Evolutionary conservation across 2,113 vertebrate species (phyloP).

Genomic region (Sebastes schlegelii): DNA sequence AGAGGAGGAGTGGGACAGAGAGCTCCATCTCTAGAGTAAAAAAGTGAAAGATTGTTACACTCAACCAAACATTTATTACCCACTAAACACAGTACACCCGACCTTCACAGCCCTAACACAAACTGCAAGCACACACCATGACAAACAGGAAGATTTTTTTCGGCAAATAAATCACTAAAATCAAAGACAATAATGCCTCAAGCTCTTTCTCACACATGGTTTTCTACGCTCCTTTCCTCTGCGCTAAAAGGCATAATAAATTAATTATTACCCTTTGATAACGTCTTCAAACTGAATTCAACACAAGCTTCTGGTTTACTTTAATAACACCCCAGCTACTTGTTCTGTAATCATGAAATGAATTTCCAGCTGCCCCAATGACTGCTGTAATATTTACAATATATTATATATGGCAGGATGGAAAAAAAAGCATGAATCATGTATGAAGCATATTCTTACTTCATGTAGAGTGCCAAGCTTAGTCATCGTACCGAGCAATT

Average conservation of each 20-base stretch:
- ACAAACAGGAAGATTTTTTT: conserved; percentile 22
- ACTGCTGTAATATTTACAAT: conserved; percentile 56
- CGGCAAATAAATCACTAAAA: conserved; percentile 26
- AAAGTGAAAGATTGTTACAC: conserved; percentile 11
- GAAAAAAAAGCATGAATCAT: conserved; percentile 32
- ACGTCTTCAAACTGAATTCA: conserved; percentile 70
- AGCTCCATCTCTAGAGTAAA: neutral
- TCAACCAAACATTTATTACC: conserved; percentile 7
- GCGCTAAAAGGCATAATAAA: conserved; percentile 59
- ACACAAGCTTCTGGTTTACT: conserved; percentile 45
- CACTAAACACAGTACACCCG: neutral
- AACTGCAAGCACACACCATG: conserved; percentile 4
- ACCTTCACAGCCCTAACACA: conserved; percentile 22
- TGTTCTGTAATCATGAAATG: conserved; percentile 54
- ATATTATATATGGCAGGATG: conserved; percentile 21
- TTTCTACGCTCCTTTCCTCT: conserved; percentile 19
- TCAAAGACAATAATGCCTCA: conserved; percentile 37
- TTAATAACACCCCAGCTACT: conserved; percentile 48
- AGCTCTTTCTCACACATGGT: conserved; percentile 7
- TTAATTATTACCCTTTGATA: conserved; percentile 63
- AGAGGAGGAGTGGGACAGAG: conserved; percentile 1
- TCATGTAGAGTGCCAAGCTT: neutral
- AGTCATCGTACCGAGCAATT: conserved; percentile 18
- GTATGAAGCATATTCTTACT: conserved; percentile 21
- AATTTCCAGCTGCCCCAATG: conserved; percentile 52